Conservation (phyloP, 2,113 vertebrate genomes). For the Lepisosteus osseus region DNA sequence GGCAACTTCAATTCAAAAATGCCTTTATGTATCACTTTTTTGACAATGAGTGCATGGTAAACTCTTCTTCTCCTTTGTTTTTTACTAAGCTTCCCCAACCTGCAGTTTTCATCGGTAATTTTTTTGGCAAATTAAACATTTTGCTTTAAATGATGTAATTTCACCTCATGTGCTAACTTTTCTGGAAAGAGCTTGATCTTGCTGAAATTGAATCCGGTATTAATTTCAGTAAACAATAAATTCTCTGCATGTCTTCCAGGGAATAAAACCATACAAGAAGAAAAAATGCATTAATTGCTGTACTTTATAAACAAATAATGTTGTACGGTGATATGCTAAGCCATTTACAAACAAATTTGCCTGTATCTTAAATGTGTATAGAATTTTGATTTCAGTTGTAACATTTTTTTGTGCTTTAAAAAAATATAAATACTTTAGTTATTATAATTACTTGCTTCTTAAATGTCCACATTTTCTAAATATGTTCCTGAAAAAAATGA, state of each 20-base stretch:
- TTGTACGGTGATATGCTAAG: slow-evolving; percentile 44
- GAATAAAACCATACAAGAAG: slow-evolving; percentile 37
- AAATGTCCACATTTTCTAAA: not conserved
- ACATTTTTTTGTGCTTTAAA: not conserved
- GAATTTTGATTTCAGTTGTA: not conserved
- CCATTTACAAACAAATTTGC: slow-evolving; percentile 41
- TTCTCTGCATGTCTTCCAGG: slow-evolving; percentile 54
- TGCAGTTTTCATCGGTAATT: not conserved
- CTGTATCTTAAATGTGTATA: slow-evolving; percentile 33
- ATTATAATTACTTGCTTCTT: not conserved
- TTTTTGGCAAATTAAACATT: not conserved
- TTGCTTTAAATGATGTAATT: not conserved
- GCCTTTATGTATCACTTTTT: slow-evolving; percentile 15
- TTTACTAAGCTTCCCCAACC: not conserved
- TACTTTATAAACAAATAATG: slow-evolving; percentile 37
- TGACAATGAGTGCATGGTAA: slow-evolving; percentile 10
- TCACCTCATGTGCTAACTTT: not conserved
- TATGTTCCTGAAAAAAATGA: not conserved
- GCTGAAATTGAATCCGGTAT: slow-evolving; percentile 27
- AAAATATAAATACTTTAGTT: not conserved
- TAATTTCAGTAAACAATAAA: slow-evolving; percentile 48
- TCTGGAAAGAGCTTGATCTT: slow-evolving; percentile 36
- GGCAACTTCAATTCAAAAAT: slow-evolving; percentile 57
- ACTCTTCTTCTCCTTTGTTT: not conserved
- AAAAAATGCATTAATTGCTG: slow-evolving; percentile 34